Evolutionary conservation across 2,888 invertebrate genomes (phyloP), one percentile per base, ranked within the genome.

Genomic region (Smittia sp.): DNA sequence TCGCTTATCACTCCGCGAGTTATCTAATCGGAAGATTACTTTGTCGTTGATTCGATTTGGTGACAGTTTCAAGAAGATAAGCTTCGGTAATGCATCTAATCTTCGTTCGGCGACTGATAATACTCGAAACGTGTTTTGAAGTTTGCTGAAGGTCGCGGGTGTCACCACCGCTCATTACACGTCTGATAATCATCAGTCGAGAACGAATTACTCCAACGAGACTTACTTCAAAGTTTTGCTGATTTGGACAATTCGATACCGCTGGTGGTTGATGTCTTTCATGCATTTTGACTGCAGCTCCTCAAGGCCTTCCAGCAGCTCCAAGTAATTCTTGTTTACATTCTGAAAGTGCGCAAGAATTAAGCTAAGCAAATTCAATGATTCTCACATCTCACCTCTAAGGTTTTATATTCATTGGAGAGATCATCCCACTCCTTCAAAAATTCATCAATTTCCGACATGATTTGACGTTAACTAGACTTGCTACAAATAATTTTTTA

Each of bases 251-350:
- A 97, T 88, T 75, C 96, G 88, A 83, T 98, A 97, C 78, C 91
- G 88, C 81, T 98, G 97, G 83, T 98, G 97, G 77, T 88, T 88
- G 76, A 98, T 88, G 79, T 93, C 93, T 80, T 92, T 92, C 78
- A 92, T 84, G 83, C 96, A 96, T 87, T 92, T 88, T 79, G 90
- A 89, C 81, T 97, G 97, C 62, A 93, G 85, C 77, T 89, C 88
- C 68, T 90, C 88, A 38, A 97, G 86, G 81, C 94, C 91, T 77
- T 95, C 94, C 77, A 98, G 84, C 81, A 94, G 91, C 74, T 90
- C 87, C 73, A 91, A 85, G 84, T 97, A 97, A 75, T 90, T 89
- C 79, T 91, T 91, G 83, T 95, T 96, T 66, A 88, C 82, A 63
- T 85, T 84, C 94, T 94, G 81, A 22, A 83, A 81, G 63, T 77